Base-by-base conservation (phyloP, 2,888 invertebrate genomes). In the Hoplodrina blanda region DNA sequence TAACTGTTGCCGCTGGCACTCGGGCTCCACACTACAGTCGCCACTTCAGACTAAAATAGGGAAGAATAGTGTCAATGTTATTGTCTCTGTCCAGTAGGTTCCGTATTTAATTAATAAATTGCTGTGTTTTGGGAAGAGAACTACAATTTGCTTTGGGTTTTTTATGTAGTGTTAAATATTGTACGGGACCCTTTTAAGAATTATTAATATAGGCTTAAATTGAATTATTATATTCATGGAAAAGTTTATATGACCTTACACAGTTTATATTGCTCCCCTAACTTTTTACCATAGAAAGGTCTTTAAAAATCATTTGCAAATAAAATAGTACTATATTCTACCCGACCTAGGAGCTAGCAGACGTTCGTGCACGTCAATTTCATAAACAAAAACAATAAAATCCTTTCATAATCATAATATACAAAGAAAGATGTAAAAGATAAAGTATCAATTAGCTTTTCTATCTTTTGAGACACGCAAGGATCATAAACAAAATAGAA, bases 381-480 rank as follows among this genome's bases (percentile, higher is more conserved):
- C 44, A 54, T 62, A 52, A 70, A 71, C 59, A 4, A 54, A 63
- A 73, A 56, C 64, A 60, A 59, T 74, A 70, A 78, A 80, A 73
- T 56, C 37, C 60, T 62, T 67, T 71, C 49, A 49, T 62, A 52
- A 50, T 52, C 19, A 57, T 60, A 78, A 33, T 64, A 71, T 53
- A 65, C 17, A 64, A 63, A 56, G 55, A 62, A 72, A 65, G 44
- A 65, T 74, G 17, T 64, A 44, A 69, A 65, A 54, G 50, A 64
- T 62, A 81, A 69, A 69, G 53, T 71, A 78, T 63, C 78, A 75
- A 78, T 81, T 75, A 81, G 75, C 19, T 1, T 62, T 72, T 11
- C 50, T 41, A 63, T 75, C 46, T 64, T 65, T 71, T 54, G 50
- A 55, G 41, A 53, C 80, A 81, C 66, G 78, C 80, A 50, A 75